phyloP scores from a whole-genome alignment of 2,888 invertebrate genomes.

The Nomada hirtipes region DNA sequence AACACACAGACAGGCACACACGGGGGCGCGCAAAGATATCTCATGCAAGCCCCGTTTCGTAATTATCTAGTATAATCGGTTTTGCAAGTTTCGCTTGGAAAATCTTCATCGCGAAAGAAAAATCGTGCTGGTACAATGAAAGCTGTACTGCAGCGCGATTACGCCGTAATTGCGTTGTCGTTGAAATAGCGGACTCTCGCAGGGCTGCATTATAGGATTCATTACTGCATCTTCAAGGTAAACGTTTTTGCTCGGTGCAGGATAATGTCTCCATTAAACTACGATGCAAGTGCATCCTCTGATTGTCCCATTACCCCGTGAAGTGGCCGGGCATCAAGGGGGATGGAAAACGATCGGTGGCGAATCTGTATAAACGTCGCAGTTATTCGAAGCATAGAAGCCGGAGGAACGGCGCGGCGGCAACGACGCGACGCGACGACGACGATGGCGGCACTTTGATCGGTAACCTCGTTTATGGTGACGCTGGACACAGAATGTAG shows the following conservation, averaged over 20 bases:
- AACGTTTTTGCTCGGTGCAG: background rate
- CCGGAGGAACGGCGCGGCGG: conserved; percentile 43
- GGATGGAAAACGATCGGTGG: conserved; percentile 36
- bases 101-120: background rate
- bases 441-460: conserved; percentile 78
- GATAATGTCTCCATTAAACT: background rate
- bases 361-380: conserved; percentile 24
- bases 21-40: background rate
- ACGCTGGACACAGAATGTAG: conserved; percentile 80
- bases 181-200: background rate
- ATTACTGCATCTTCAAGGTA: background rate
- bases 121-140: too few relatives aligned
- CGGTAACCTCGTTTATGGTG: conserved; percentile 81
- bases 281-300: too few relatives aligned
- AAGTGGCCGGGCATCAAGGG: background rate
- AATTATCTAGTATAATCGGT: background rate
- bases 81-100: background rate
- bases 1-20: background rate
- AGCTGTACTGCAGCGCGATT: background rate
- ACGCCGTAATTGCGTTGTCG: background rate
- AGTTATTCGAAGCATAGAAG: conserved; percentile 15
- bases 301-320: background rate
- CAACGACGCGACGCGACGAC: conserved; percentile 40
- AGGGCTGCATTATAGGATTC: background rate
- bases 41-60: too few relatives aligned